Conservation (phyloP, 2,888 invertebrate species). For the Hydrotaea diabolus region DNA sequence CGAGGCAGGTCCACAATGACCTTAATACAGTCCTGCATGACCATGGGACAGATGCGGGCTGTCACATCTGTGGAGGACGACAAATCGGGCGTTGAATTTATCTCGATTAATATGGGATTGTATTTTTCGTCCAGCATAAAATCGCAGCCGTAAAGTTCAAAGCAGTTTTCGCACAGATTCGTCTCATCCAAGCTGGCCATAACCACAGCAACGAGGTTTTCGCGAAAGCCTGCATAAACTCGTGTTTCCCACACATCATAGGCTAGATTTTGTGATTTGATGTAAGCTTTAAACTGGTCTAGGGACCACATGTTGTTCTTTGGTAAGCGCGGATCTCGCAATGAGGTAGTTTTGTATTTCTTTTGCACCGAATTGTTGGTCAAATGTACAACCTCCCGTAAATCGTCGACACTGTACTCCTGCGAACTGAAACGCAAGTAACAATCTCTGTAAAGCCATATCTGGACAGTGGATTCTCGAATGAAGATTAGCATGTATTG, state of each 20-base stretch:
- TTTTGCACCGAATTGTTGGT: slow-evolving; percentile 94
- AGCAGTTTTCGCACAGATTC: slow-evolving; percentile 86
- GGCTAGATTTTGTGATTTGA: slow-evolving; percentile 80
- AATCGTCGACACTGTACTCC: slow-evolving; percentile 88
- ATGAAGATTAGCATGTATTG: slow-evolving; percentile 91
- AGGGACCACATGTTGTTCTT: slow-evolving; percentile 92
- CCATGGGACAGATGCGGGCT: slow-evolving; percentile 89
- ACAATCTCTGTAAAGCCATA: slow-evolving; percentile 93
- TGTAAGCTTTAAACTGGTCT: slow-evolving; percentile 86
- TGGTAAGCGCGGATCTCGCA: slow-evolving; percentile 85
- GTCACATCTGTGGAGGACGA: slow-evolving; percentile 91
- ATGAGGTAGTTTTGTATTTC: slow-evolving; percentile 83
- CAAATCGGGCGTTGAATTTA: slow-evolving; percentile 94
- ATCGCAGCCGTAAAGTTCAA: slow-evolving; percentile 95
- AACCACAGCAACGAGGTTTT: slow-evolving; percentile 89
- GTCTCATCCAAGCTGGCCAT: slow-evolving; percentile 89
- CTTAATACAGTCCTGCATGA: slow-evolving; percentile 92
- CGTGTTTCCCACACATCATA: slow-evolving; percentile 85
- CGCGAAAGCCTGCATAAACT: slow-evolving; percentile 92
- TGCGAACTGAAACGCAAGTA: slow-evolving; percentile 93
- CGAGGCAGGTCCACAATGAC: slow-evolving; percentile 83
- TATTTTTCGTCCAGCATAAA: slow-evolving; percentile 93
- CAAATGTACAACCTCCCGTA: slow-evolving; percentile 92
- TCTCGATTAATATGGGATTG: slow-evolving; percentile 94
- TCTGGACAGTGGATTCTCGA: slow-evolving; percentile 87